phyloP scores from a whole-genome alignment of 2,797 vertebrate species.

The Hydrophis major region DNA sequence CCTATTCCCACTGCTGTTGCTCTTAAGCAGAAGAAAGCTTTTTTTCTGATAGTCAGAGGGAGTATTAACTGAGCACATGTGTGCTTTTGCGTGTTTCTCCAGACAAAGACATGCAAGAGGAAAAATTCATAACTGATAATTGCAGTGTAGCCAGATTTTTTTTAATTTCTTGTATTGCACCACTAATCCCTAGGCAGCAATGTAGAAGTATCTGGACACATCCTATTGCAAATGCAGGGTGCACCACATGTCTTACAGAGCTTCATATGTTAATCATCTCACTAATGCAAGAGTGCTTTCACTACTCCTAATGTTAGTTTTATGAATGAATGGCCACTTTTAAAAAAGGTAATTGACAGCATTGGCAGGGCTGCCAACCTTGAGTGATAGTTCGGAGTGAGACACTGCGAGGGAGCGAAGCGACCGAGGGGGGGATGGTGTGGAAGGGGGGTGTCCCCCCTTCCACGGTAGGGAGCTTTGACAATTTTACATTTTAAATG shows the following conservation, averaged over 20 bases:
- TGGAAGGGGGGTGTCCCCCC: too few species aligned
- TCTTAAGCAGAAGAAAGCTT: neutral
- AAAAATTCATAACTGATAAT: neutral
- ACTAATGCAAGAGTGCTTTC: neutral
- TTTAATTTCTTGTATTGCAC: neutral
- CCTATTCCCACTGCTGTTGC: neutral
- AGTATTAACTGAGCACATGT: neutral
- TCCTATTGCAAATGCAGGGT: neutral
- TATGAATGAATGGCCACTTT: neutral
- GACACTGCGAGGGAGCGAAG: too few species aligned
- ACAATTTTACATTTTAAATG: too few species aligned
- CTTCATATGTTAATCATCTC: neutral
- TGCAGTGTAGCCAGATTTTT: neutral
- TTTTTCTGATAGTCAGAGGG: neutral
- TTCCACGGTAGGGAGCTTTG: too few species aligned
- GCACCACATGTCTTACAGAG: neutral
- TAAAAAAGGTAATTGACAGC: neutral
- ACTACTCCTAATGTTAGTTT: neutral
- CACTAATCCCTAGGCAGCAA: neutral
- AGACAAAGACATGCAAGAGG: neutral
- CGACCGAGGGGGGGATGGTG: too few species aligned
- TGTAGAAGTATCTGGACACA: neutral
- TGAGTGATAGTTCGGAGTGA: too few species aligned
- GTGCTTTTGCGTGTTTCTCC: neutral
- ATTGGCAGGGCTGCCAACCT: neutral